These are phyloP conservation scores for Dolichoris vasculosae DNA, from an alignment of 1,140 invertebrate species.

Conservation along the genomic window DNA sequence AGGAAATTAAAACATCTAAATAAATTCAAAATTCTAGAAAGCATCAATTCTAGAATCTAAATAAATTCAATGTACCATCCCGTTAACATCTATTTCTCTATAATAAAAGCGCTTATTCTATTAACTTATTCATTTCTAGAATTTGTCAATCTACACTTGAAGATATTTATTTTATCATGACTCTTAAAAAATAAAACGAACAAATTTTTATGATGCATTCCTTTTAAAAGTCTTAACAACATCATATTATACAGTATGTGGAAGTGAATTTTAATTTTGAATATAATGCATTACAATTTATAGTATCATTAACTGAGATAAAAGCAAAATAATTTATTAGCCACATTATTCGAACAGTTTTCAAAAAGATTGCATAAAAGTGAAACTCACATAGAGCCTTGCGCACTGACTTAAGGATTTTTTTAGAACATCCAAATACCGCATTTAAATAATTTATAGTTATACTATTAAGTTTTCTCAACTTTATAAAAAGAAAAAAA, in stretches of 20 bases:
- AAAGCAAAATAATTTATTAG: constrained; percentile 41
- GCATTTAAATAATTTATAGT: constrained; percentile 41
- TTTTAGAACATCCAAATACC: neutral
- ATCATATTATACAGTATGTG: neutral
- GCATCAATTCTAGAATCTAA: no score
- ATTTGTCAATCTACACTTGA: no score
- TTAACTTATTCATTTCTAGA: no score
- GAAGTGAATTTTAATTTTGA: constrained; percentile 13
- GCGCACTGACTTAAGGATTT: constrained; percentile 8
- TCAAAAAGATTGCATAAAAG: constrained; percentile 45
- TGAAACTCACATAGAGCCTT: constrained; percentile 30
- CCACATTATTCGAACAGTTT: neutral
- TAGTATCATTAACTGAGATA: constrained; percentile 28
- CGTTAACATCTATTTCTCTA: no score
- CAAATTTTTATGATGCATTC: neutral
- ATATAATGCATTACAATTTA: constrained; percentile 24
- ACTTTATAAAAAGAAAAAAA: neutral
- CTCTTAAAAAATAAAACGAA: neutral
- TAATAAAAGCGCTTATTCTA: no score
- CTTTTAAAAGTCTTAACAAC: neutral
- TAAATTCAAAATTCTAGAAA: no score
- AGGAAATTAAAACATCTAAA: no score
- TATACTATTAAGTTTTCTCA: constrained; percentile 1
- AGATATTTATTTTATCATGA: neutral
- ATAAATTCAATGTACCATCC: no score